phyloP scores from a whole-genome alignment of 1,140 invertebrate genomes.

The Sminthurinus signatus region DNA sequence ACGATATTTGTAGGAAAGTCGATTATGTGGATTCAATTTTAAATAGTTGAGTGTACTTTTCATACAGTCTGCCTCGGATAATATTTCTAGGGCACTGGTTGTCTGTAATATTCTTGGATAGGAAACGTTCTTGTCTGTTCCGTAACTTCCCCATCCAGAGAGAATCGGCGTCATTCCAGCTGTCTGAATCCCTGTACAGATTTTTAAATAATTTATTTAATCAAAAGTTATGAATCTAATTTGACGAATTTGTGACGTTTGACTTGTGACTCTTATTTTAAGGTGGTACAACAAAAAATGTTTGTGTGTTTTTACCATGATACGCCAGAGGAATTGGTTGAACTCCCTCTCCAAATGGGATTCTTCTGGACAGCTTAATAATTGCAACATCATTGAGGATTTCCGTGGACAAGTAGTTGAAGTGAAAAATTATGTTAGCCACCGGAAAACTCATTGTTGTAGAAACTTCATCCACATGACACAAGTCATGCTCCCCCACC shows the following conservation, averaged over 20 bases:
- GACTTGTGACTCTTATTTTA: no score
- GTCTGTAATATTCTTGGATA: constrained; percentile 28
- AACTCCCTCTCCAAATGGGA: constrained; percentile 28
- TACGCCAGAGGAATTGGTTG: constrained; percentile 25
- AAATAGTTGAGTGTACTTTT: constrained; percentile 21
- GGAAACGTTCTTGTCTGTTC: constrained; percentile 10
- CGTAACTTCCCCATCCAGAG: constrained; percentile 29
- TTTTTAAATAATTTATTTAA: no score
- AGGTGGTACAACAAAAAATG: no score
- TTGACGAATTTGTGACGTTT: no score
- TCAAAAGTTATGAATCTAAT: no score
- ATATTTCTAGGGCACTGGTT: constrained; percentile 15
- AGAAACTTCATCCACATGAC: constrained; percentile 18
- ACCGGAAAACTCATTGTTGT: constrained; percentile 19
- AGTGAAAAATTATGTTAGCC: constrained; percentile 24
- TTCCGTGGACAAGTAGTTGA: constrained; percentile 29
- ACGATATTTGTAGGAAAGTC: constrained; percentile 22
- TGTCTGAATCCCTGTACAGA: constrained; percentile 16
- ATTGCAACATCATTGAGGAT: constrained; percentile 34
- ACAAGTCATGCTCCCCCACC: constrained; percentile 32
- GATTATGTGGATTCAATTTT: constrained; percentile 3
- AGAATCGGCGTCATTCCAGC: constrained; percentile 14
- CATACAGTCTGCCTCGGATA: constrained; percentile 22
- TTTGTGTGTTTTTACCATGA: constrained; percentile 2
- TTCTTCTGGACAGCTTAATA: constrained; percentile 19